A percentile compares a stretch with the other conserved stretches of the same genome.
Evolutionary conservation across 2,113 vertebrate genomes (phyloP).

Genomic region (Typhlomys cinereus): DNA sequence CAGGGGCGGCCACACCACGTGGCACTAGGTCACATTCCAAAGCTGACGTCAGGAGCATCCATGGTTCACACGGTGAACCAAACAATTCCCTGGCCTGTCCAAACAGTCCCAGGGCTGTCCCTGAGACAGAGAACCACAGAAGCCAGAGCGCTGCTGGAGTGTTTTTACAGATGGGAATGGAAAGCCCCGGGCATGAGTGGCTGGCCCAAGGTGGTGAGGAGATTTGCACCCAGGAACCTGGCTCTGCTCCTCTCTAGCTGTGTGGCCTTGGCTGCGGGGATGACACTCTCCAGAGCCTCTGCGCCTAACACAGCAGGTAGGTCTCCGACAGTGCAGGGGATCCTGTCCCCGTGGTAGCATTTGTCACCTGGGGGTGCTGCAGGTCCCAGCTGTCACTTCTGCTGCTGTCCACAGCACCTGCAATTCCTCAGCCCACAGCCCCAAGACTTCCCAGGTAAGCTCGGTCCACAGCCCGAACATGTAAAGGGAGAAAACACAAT

Average conservation of each 20-base stretch:
- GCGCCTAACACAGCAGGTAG: not conserved
- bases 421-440: no score
- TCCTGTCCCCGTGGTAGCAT: not conserved
- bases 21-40: not conserved
- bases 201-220: not conserved
- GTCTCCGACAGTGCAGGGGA: not conserved
- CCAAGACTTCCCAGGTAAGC: not conserved
- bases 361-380: rapidly evolving
- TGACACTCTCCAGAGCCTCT: not conserved
- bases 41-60: not conserved
- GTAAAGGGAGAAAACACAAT: not conserved
- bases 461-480: not conserved
- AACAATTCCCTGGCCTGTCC: not conserved
- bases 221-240: not conserved
- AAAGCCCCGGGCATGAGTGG: not conserved
- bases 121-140: not conserved
- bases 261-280: not conserved
- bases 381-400: not conserved
- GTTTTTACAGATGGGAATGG: not conserved
- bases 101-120: not conserved
- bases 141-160: not conserved
- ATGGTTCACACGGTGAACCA: rapidly evolving
- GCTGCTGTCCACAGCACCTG: no score
- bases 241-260: not conserved
- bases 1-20: not conserved